Base-by-base conservation (phyloP, 1,140 invertebrate genomes). In the Pogonomyrmex barbatus region DNA sequence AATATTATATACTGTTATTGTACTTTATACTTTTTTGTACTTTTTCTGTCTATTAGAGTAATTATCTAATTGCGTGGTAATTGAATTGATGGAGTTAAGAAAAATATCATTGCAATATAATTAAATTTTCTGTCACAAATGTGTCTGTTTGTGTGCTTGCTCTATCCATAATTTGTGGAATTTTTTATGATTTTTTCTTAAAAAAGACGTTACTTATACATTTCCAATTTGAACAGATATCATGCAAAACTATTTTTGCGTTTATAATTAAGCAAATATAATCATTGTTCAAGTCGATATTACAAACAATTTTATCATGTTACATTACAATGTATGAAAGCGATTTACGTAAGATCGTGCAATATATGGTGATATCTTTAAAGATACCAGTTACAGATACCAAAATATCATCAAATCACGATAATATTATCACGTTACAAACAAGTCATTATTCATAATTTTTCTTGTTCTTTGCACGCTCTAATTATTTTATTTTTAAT, bases 281-380 rank as follows among this genome's bases (percentile, higher is more conserved):
- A 73, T 78, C 56, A 56, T 9, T 4, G 24, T 50, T 30, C n/a
- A 33, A 65, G 54, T 70, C 24, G n/a, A 0, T 9, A 47, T 58
- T 14, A 10, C 65, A 89, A 88, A 88, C 56, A 87, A 39, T 12
- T 52, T 81, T 88, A 85, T 85, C 75, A 8, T 17, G 12, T 68
- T 45, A 5, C 56, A 45, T 1, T 36, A 50, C 12, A 54, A 87
- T 65, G 58, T 47, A 5, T 10, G 30, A 62, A 39, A 58, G 1
- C 24, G 24, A 67, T 83, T 89, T 87, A 33, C 65, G 73, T 60
- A 71, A 42, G 14, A 62, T 89, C 54, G 10, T 39, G 52, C 12
- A 83, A 83, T 24, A 56, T 39, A 42, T 14, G 24, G 17, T 10
- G 30, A 65, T 60, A 84, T 85, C 50, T 39, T 65, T 24, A 9